These are phyloP conservation scores for Ceriagrion tenellum DNA, from an alignment of 2,888 invertebrate species.

Conservation along the genomic window DNA sequence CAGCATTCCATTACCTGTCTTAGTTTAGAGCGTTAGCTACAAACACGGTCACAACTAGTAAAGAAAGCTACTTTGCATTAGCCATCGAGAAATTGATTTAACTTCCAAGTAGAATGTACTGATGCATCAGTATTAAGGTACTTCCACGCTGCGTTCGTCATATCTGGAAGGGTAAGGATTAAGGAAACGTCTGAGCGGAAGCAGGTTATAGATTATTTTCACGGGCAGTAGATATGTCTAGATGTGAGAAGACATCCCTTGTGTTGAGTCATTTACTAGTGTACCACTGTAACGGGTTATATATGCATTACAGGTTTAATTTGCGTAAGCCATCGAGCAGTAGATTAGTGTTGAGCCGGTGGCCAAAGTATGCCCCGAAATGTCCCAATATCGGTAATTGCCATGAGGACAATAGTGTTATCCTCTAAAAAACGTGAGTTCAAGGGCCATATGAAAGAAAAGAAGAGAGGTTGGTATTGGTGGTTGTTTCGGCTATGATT, in stretches of 20 bases:
- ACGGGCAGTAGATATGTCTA: constrained; percentile 31
- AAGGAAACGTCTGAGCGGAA: constrained; percentile 28
- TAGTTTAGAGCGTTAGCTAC: no score
- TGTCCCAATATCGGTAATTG: constrained; percentile 45
- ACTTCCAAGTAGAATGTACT: background rate
- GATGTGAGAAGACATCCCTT: constrained; percentile 23
- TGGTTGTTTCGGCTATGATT: background rate
- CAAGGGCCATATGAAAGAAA: constrained; percentile 26
- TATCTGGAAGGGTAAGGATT: constrained; percentile 14
- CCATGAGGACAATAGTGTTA: constrained; percentile 9
- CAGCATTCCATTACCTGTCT: background rate
- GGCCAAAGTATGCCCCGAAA: constrained; percentile 8
- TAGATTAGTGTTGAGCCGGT: constrained; percentile 42
- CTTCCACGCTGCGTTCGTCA: background rate
- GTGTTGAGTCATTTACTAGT: constrained; percentile 46
- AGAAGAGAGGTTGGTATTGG: constrained; percentile 34
- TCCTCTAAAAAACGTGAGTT: background rate
- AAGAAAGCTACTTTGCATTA: background rate
- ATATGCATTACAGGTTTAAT: background rate
- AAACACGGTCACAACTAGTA: background rate
- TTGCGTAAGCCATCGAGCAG: background rate
- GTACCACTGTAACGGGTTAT: constrained; percentile 57
- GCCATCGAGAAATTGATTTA: background rate
- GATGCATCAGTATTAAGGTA: background rate
- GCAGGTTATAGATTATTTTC: constrained; percentile 17